Conservation (phyloP, 23 tunicate genomes). For the Phallusia fumigata region DNA sequence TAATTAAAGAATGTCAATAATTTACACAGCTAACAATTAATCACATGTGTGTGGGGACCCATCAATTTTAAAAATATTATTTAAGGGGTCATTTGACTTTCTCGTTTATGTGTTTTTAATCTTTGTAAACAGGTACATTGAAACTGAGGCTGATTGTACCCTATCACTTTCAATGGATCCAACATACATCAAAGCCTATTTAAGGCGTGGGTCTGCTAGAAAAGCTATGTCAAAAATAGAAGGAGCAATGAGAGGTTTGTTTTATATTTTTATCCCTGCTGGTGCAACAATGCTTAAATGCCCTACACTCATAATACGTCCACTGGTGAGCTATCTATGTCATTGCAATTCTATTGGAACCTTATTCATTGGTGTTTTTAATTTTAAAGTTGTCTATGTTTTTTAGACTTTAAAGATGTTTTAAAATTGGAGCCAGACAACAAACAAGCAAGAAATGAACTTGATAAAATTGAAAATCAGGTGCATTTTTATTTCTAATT, state of each 20-base stretch:
- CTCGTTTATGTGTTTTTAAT: not conserved
- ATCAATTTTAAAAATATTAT: too few species aligned
- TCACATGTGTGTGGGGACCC: too few species aligned
- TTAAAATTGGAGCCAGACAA: constrained; percentile 87
- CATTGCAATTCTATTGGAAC: too few species aligned
- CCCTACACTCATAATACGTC: too few species aligned
- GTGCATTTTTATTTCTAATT: too few species aligned
- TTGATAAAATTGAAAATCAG: constrained; percentile 43
- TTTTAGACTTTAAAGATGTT: constrained; percentile 73
- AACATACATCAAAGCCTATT: constrained; percentile 74
- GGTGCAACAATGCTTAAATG: too few species aligned
- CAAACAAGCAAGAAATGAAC: constrained; percentile 72
- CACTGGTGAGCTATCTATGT: too few species aligned
- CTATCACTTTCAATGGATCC: constrained; percentile 81
- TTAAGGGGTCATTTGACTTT: too few species aligned
- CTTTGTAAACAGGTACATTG: constrained; percentile 33
- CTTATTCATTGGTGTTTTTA: not conserved
- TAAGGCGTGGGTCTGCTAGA: constrained; percentile 78
- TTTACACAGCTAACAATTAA: too few species aligned
- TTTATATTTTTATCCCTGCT: too few species aligned
- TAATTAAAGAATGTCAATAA: too few species aligned
- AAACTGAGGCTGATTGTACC: constrained; percentile 89
- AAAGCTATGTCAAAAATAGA: constrained; percentile 59
- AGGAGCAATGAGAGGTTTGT: constrained; percentile 59
- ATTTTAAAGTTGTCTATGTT: not conserved